Percentiles rank a stretch among this genome's conserved stretches.
Conservation (phyloP, 2,113 vertebrate species). For the Nothoprocta pentlandii region DNA sequence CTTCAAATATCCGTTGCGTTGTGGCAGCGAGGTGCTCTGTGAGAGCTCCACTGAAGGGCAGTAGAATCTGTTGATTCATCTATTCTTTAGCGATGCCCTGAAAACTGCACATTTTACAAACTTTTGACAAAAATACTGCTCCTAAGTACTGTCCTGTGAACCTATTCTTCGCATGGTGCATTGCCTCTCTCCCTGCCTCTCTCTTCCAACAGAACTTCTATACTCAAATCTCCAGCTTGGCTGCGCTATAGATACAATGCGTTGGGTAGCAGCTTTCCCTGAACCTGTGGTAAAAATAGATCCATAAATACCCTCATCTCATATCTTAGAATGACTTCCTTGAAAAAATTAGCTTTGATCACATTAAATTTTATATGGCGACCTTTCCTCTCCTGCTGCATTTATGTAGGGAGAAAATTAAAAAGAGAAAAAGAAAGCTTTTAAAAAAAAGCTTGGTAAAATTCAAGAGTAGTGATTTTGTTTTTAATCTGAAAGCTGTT, state of each 20-base stretch:
- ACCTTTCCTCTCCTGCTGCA: neutral
- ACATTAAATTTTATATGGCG: neutral
- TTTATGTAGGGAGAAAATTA: neutral
- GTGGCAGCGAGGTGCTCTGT: neutral
- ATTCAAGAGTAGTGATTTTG: neutral
- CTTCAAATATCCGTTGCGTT: neutral
- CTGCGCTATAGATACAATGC: neutral
- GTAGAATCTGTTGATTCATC: too few relatives aligned
- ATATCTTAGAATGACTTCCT: neutral
- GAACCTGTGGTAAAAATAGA: neutral
- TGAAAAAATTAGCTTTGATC: neutral
- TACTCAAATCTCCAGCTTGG: neutral
- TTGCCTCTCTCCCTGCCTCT: neutral
- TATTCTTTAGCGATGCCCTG: neutral
- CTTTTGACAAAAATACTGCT: neutral
- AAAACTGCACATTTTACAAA: neutral
- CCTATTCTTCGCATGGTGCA: neutral
- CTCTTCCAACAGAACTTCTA: neutral
- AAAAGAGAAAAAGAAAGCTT: neutral
- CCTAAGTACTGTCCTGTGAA: neutral
- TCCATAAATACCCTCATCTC: neutral
- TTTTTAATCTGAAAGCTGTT: conserved; percentile 12
- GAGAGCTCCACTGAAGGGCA: neutral
- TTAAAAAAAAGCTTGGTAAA: neutral
- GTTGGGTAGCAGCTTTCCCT: neutral